Evolutionary conservation across 2,113 vertebrate genomes (phyloP).

Genomic region (Chloropsis hardwickii): DNA sequence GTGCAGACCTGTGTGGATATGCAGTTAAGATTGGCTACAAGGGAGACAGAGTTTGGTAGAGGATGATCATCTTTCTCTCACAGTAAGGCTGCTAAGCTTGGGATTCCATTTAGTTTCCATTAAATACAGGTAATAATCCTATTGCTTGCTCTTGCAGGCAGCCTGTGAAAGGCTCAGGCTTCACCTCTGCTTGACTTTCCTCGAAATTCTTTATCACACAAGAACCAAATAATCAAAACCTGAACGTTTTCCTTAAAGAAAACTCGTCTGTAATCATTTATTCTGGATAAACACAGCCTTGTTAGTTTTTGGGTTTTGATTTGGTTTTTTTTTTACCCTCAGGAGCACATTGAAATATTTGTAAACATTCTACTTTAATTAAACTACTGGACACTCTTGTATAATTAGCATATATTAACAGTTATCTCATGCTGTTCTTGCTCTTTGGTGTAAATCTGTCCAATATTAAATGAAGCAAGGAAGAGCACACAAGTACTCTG

Average conservation of each 20-base stretch:
- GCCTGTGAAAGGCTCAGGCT: background rate
- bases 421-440: background rate
- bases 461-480: background rate
- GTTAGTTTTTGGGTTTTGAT: background rate
- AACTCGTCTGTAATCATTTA: background rate
- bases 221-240: background rate
- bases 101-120: background rate
- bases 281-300: background rate
- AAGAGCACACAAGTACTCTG: background rate
- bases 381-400: background rate
- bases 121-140: background rate
- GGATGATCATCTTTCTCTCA: background rate
- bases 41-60: background rate
- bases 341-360: background rate
- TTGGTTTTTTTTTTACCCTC: background rate
- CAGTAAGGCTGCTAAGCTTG: background rate
- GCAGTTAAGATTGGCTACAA: background rate
- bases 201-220: background rate
- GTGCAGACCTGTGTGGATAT: background rate
- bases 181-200: background rate
- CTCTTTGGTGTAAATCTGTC: background rate
- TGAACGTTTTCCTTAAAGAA: background rate
- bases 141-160: background rate
- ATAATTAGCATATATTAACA: background rate
- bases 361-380: background rate